Base-by-base conservation (phyloP, 2,888 invertebrate genomes). In the Geophilus truncorum region DNA sequence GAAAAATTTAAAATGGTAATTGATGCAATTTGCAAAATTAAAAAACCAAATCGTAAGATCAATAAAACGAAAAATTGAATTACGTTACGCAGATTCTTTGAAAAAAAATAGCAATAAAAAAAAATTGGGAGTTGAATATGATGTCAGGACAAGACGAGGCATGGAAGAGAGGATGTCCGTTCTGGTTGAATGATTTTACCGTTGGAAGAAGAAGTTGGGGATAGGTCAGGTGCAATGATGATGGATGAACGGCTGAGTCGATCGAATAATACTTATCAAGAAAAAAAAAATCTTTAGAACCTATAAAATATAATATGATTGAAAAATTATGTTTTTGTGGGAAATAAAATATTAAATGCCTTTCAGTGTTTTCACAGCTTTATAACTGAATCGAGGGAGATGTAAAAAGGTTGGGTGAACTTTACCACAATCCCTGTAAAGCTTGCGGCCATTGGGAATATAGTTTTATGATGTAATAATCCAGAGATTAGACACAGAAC, bases 221-320 rank as follows among this genome's bases (percentile, higher is more conserved):
- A 70, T 70, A 70, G 70, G 70, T 70, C 70, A 70, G 70, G 70
- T 70, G 28, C 25, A 28, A 28, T 70, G 70, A 25, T 70, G 70
- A 70, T 70, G 70, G 25, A 70, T 70, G n/a, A n/a, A n/a, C n/a
- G 25, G 70, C 70, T 28, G 10, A 25, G 28, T 28, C 25, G 70
- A 70, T 70, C 70, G 70, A 28, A 70, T 28, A 25, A 25, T n/a
- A 70, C 25, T 25, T 10, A n/a, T n/a, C n/a, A n/a, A 25, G 25
- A 25, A 70, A 70, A 70, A 70, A 25, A 23, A 21, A 10, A 62
- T 18, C 21, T 62, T 23, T 10, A 62, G 18, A 62, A n/a, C n/a
- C 40, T 51, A 51, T 51, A 51, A 51, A 51, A 51, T 18, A n/a
- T 18, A 18, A 18, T n/a, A n/a, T n/a, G n/a, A n/a, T n/a, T 18